Evolutionary conservation across 2,797 vertebrate genomes (phyloP), one percentile per base, ranked within the genome.

Genomic region (Poeciliopsis turneri): DNA sequence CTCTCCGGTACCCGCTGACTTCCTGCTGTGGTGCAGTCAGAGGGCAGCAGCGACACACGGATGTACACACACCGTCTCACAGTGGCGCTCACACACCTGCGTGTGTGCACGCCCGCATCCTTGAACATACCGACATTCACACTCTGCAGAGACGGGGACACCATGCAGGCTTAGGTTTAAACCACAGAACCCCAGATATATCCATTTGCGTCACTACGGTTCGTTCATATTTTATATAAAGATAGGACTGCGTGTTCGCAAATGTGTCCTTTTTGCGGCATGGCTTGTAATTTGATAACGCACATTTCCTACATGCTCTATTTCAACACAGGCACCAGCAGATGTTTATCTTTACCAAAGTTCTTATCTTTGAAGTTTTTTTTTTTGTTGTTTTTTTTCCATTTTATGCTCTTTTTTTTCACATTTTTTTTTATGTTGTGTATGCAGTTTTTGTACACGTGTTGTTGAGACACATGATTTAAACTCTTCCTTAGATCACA

Each of bases 401-500:
- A 11, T 66, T 36, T 20, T 64, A 9, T 0, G 4, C 36, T 0
- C 33, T 83, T 10, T 61, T 46, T 41, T 43, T 71, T 33, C 3
- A 3, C 3, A 33, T 0, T 3, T 33, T 41, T 43, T 71, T 46
- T 43, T 39, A 71, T 41, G 45, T 39, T 82, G 7, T 76, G 15
- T 78, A 78, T 20, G 45, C 75, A 39, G 5, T 49, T 81, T 70
- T 77, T 70, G 36, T 20, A 20, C 20, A 4, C 71, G 51, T 9
- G 16, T n/a, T 66, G 47, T 51, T 71, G 20, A 25, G 51, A 53
- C 68, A 28, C 78, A 75, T 30, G 45, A 12, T 72, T 82, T 71
- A 16, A 45, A 30, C 43, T 51, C 8, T 75, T n/a, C 0, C 68
- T 41, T 89, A 99, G 98, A 97, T 99, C 90, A 98, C 97, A 0